A percentile compares a stretch with the other conserved stretches of the same genome.
phyloP scores from a whole-genome alignment of 2,888 invertebrate genomes.

The Cybosia mesomella region DNA sequence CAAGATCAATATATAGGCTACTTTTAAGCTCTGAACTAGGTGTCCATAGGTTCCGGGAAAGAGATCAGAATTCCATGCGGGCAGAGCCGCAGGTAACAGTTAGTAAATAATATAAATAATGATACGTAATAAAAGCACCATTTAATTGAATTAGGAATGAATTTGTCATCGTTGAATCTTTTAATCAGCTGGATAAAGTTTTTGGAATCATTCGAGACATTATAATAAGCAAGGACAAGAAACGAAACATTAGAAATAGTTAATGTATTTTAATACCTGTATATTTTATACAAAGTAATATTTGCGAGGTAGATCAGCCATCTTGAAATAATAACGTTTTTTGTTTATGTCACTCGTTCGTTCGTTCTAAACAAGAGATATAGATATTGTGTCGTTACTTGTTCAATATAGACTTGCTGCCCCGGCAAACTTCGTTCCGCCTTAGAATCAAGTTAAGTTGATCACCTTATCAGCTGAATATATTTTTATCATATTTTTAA shows the following conservation, averaged over 20 bases:
- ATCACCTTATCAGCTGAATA: too few relatives aligned
- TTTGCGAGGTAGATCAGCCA: background rate
- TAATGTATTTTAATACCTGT: background rate
- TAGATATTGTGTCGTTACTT: too few relatives aligned
- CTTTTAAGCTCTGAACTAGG: too few relatives aligned
- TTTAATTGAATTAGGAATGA: background rate
- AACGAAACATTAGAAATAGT: background rate
- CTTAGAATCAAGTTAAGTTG: too few relatives aligned
- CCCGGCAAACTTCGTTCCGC: too few relatives aligned
- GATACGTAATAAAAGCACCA: background rate
- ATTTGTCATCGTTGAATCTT: background rate
- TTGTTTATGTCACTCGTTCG: background rate
- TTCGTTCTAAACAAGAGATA: background rate
- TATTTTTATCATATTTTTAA: too few relatives aligned
- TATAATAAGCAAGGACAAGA: background rate
- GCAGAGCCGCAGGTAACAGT: too few relatives aligned
- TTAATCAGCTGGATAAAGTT: background rate
- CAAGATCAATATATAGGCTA: too few relatives aligned
- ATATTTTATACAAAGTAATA: background rate
- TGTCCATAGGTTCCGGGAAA: too few relatives aligned
- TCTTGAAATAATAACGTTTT: background rate
- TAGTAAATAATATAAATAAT: too few relatives aligned
- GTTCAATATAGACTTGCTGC: too few relatives aligned
- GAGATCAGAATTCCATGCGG: too few relatives aligned
- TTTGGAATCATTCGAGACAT: background rate